phyloP scores from a whole-genome alignment of 2,113 vertebrate genomes.

The Ptilonorhynchus violaceus region DNA sequence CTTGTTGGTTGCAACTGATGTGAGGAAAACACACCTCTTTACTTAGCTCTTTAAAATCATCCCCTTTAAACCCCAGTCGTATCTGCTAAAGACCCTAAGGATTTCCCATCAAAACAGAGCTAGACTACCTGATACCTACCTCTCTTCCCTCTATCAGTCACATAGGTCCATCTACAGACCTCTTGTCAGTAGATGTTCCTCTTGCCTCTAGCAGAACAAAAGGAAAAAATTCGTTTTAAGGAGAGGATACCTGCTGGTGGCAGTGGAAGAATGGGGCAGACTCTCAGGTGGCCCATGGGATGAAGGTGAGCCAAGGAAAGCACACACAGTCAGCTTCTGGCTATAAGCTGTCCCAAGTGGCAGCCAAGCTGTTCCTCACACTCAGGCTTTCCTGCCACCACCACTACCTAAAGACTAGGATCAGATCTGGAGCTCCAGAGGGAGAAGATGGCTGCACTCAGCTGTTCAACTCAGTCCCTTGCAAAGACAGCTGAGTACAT shows the following conservation, averaged over 20 bases:
- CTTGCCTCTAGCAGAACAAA: not conserved
- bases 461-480: not conserved
- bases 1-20: not conserved
- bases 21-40: not conserved
- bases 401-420: not conserved
- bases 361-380: not conserved
- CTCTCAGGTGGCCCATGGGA: not conserved
- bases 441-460: fast-evolving
- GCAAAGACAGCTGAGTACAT: not conserved
- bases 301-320: not conserved
- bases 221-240: not conserved
- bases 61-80: not conserved
- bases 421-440: not conserved
- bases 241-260: not conserved
- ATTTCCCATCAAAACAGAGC: not conserved
- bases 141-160: not conserved
- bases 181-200: not conserved
- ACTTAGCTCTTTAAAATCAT: not conserved
- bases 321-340: not conserved
- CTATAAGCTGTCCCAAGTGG: not conserved
- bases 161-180: not conserved
- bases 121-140: not conserved
- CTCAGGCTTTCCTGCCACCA: not conserved
- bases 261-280: not conserved
- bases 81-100: not conserved